These are phyloP conservation scores for Micoletzkya japonica DNA, from an alignment of 2,888 invertebrate genomes.

Conservation along the genomic window DNA sequence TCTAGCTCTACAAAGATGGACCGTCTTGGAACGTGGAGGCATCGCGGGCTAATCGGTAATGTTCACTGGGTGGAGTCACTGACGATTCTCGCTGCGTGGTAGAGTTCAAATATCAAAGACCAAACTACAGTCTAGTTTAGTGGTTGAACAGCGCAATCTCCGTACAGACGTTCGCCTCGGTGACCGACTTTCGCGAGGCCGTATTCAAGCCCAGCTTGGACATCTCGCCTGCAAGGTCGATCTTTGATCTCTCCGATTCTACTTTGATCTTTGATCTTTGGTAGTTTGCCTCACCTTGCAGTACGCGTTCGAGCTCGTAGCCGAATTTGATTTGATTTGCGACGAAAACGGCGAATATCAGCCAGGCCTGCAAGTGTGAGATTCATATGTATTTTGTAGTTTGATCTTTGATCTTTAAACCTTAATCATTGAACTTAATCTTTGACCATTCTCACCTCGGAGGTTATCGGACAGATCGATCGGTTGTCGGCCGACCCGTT, in stretches of 20 bases:
- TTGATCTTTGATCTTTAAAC: not conserved
- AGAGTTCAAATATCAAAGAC: no score
- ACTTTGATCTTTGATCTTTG: no score
- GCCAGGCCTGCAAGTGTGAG: constrained; percentile 16
- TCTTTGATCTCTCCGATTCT: no score
- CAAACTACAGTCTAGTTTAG: not conserved
- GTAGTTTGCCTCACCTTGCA: constrained; percentile 9
- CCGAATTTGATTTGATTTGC: constrained; percentile 29
- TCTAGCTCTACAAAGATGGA: no score
- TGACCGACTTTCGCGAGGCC: constrained; percentile 5
- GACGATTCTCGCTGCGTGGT: no score
- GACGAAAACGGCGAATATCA: constrained; percentile 26
- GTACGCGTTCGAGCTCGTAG: constrained; percentile 25
- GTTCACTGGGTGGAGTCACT: no score
- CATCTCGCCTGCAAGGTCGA: constrained; percentile 17
- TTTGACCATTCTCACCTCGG: constrained; percentile 7
- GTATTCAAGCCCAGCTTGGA: constrained; percentile 20
- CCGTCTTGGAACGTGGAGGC: no score
- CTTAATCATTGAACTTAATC: not conserved
- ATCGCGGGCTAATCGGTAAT: no score
- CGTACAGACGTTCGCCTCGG: not conserved
- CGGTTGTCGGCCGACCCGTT: no score
- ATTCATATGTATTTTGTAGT: not conserved
- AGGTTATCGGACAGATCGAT: constrained; percentile 26
- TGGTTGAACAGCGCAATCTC: constrained; percentile 26